Evolutionary conservation across 2,888 invertebrate species (phyloP).

Genomic region (Lomographa bimaculata): DNA sequence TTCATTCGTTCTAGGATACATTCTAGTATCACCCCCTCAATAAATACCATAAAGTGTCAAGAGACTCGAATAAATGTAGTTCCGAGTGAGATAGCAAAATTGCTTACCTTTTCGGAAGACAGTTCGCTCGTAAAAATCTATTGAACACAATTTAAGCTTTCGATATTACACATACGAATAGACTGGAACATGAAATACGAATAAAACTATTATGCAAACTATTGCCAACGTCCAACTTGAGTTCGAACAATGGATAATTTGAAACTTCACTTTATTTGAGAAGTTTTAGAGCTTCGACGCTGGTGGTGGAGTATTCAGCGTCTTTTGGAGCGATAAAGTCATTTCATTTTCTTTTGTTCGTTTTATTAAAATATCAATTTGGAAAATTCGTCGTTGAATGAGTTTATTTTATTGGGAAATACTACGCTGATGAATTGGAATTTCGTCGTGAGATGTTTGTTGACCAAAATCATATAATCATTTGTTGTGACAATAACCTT

Average conservation of each 20-base stretch:
- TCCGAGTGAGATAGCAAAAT: slow-evolving; percentile 24
- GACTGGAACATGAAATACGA: slow-evolving; percentile 58
- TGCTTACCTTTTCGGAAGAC: slow-evolving; percentile 34
- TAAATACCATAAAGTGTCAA: slow-evolving; percentile 20
- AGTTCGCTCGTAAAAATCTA: slow-evolving; percentile 45
- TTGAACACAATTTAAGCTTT: slow-evolving; percentile 50
- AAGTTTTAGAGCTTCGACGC: slow-evolving; percentile 47
- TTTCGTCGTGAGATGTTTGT: no score
- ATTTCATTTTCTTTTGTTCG: slow-evolving; percentile 34
- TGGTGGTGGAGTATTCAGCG: slow-evolving; percentile 44
- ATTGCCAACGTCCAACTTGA: slow-evolving; percentile 61
- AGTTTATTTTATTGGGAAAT: background rate
- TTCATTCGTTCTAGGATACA: no score
- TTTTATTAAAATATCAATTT: slow-evolving; percentile 29
- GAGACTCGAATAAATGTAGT: slow-evolving; percentile 17
- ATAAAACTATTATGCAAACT: slow-evolving; percentile 75
- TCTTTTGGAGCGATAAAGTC: slow-evolving; percentile 35
- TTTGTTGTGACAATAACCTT: no score
- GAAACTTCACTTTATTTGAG: slow-evolving; percentile 54
- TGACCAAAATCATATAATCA: no score
- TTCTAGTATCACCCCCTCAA: no score
- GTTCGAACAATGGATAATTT: slow-evolving; percentile 56
- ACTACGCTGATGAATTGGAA: no score
- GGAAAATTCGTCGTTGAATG: slow-evolving; percentile 10
- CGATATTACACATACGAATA: slow-evolving; percentile 55